A percentile compares a stretch with the other conserved stretches of the same genome.
Conservation (phyloP, 1,140 invertebrate species). For the Xylocopa sonorina region DNA sequence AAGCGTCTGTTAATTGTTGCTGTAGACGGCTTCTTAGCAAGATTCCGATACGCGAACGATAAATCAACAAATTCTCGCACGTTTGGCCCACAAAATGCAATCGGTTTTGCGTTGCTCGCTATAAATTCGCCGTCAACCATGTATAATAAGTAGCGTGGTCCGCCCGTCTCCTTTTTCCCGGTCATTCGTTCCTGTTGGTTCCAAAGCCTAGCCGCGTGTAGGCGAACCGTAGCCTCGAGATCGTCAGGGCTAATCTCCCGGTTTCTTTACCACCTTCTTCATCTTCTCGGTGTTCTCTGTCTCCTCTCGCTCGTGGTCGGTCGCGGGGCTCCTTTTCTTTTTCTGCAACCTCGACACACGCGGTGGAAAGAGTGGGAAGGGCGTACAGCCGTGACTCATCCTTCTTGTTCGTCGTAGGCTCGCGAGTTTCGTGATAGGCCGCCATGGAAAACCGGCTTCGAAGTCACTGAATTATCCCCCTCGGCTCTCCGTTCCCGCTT, state of each 20-base stretch:
- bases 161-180: constrained; percentile 12
- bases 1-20: no score
- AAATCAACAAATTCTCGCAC: no score
- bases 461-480: constrained; percentile 69
- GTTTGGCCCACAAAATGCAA: no score
- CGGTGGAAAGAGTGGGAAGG: constrained; percentile 51
- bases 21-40: no score
- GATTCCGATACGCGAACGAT: no score
- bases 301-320: neutral
- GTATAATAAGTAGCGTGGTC: constrained; percentile 58
- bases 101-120: neutral
- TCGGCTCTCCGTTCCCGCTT: constrained; percentile 18
- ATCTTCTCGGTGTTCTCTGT: constrained; percentile 39
- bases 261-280: constrained; percentile 60
- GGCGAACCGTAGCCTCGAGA: constrained; percentile 60
- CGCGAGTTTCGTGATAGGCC: constrained; percentile 64
- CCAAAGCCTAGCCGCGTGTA: constrained; percentile 46
- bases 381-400: constrained; percentile 66
- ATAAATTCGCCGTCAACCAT: constrained; percentile 58
- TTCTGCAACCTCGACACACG: constrained; percentile 47
- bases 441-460: constrained; percentile 69
- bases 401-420: constrained; percentile 67
- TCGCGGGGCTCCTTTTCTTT: constrained; percentile 32
- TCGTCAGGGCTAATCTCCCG: constrained; percentile 58
- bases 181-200: neutral